Conservation (phyloP, 2,888 invertebrate genomes). For the Dynastes maya region DNA sequence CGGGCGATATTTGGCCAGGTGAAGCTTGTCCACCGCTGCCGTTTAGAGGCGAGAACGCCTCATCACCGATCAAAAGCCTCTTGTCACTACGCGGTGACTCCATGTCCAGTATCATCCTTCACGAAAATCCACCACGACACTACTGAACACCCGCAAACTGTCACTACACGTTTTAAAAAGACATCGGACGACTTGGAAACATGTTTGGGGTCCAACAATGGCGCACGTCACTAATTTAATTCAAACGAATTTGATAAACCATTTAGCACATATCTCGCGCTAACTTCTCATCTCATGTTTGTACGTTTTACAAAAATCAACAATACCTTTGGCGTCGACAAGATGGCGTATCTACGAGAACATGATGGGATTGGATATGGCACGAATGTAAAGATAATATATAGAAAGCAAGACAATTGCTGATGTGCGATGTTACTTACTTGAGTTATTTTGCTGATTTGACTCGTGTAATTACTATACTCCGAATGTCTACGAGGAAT, state of each 20-base stretch:
- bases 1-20: constrained; percentile 51
- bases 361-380: background rate
- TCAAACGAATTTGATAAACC: constrained; percentile 29
- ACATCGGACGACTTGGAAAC: background rate
- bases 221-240: constrained; percentile 41
- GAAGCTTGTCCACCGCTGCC: constrained; percentile 50
- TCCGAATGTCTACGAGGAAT: background rate
- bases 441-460: constrained; percentile 25
- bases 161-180: constrained; percentile 46
- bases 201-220: background rate
- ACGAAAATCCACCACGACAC: constrained; percentile 9
- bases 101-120: constrained; percentile 52
- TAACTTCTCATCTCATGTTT: background rate
- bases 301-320: background rate
- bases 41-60: constrained; percentile 50
- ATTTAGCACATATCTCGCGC: constrained; percentile 1
- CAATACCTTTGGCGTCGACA: background rate
- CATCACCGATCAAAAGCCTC: constrained; percentile 56
- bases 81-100: constrained; percentile 56
- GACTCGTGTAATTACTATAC: background rate
- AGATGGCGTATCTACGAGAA: background rate
- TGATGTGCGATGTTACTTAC: background rate
- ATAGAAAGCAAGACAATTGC: background rate
- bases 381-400: background rate
- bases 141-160: background rate